A percentile compares a stretch with the other conserved stretches of the same genome.
Conservation (phyloP, 2,888 invertebrate species). For the Andricus curvator region DNA sequence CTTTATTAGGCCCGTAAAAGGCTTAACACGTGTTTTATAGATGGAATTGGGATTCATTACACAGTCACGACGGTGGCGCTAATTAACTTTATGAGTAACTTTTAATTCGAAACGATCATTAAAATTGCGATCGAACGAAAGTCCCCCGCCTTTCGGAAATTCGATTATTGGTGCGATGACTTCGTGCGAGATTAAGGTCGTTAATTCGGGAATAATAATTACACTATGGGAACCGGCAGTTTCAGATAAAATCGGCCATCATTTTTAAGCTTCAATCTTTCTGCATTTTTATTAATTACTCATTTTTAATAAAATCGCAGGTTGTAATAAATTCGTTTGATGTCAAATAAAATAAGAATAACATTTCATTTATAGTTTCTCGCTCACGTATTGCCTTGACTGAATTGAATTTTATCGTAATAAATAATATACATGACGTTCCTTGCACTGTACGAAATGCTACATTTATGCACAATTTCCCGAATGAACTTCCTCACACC, state of each 20-base stretch:
- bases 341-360: neutral
- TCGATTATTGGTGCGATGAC: constrained; percentile 31
- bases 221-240: neutral
- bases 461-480: constrained; percentile 13
- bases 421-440: neutral
- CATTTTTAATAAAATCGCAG: neutral
- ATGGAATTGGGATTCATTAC: constrained; percentile 50
- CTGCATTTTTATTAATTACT: neutral
- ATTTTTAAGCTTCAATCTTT: neutral
- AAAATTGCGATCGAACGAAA: constrained; percentile 36
- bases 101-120: constrained; percentile 36
- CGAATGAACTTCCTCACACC: constrained; percentile 20
- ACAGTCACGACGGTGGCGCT: constrained; percentile 49
- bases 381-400: too few species aligned
- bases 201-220: constrained; percentile 38
- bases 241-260: constrained; percentile 26
- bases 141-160: constrained; percentile 33
- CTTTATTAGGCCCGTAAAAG: constrained; percentile 51
- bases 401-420: neutral
- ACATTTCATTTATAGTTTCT: neutral
- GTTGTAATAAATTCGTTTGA: neutral
- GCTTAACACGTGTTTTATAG: constrained; percentile 41
- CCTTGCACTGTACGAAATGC: neutral
- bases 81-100: constrained; percentile 51
- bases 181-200: constrained; percentile 29